Evolutionary conservation across 2,113 vertebrate genomes (phyloP), one percentile per base, ranked within the genome.

Genomic region (Leptodactylus fuscus): DNA sequence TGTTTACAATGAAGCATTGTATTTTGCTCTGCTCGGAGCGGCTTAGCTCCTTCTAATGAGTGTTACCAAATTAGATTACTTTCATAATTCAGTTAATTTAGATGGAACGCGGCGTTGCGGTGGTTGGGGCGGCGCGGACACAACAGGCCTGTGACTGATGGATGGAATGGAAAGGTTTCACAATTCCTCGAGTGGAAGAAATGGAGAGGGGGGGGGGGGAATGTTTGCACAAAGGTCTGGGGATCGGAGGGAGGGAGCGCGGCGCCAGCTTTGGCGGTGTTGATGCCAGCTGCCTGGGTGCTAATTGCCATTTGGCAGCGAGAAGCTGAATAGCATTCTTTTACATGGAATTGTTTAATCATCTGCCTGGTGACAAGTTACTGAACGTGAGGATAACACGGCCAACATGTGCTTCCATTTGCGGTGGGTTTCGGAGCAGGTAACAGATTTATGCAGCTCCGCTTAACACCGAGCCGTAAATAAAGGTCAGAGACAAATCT

Each of bases 51-150:
- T 8, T 4, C 46, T 85, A 85, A 85, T 85, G 83, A 79, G 83
- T 79, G 55, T 79, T 71, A 79, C 83, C 53, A 79, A 85, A 85
- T 85, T 70, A 79, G 83, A 85, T 85, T 85, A 85, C 83, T 53
- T 85, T 79, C 83, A 78, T 77, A 77, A 85, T 85, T 85, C 29
- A 60, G 41, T 80, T 85, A 69, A 85, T 79, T 85, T 85, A 79
- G 83, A 85, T 80, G 67, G 71, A 85, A 85, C 27, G 75, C 53
- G 62, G 48, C 32, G 46, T 75, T 12, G 82, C 36, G 7, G n/a
- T 1, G 73, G 46, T 49, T 18, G 38, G 67, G 83, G 75, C 41
- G 83, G 34, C 1, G 27, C 32, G 48, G 48, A 69, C 36, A 16
- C 51, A 20, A n/a, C n/a, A 46, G 81, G 69, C 67, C 24, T 32